Evolutionary conservation across 2,888 invertebrate genomes (phyloP).

Genomic region (Drosophila tanythrix): DNA sequence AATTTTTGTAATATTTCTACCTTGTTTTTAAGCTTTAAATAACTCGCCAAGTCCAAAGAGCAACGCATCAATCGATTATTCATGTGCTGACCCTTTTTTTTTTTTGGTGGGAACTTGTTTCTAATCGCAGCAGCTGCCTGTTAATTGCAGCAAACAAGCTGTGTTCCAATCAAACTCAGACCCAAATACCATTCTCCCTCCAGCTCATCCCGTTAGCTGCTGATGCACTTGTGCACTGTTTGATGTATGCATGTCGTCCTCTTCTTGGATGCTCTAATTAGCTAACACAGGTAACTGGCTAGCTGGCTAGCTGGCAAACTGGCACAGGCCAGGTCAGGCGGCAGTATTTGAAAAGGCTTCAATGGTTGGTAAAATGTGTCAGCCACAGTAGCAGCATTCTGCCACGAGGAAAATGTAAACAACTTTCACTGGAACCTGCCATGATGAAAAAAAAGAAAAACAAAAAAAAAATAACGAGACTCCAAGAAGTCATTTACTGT

Average conservation of each 20-base stretch:
- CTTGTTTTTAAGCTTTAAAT: not conserved
- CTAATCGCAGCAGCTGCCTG: constrained; percentile 67
- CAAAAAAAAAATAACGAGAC: constrained; percentile 8
- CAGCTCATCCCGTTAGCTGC: constrained; percentile 23
- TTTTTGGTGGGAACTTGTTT: constrained; percentile 47
- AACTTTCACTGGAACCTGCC: constrained; percentile 72
- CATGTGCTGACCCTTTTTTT: constrained; percentile 32
- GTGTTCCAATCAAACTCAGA: constrained; percentile 43
- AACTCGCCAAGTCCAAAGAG: constrained; percentile 1
- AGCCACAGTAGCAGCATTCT: constrained; percentile 47
- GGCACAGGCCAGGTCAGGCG: constrained; percentile 38
- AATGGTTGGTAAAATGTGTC: constrained; percentile 73
- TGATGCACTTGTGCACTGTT: constrained; percentile 70
- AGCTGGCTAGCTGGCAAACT: constrained; percentile 79
- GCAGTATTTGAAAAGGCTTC: constrained; percentile 61
- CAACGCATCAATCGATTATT: constrained; percentile 26
- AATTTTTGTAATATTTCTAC: not conserved
- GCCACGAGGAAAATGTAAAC: constrained; percentile 64
- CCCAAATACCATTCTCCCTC: not conserved
- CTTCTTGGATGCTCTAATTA: constrained; percentile 72
- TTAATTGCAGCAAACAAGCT: constrained; percentile 80
- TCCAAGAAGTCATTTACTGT: constrained; percentile 27
- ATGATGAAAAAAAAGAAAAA: not conserved
- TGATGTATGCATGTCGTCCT: constrained; percentile 64
- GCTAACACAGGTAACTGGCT: constrained; percentile 53